Percentiles rank a stretch among this genome's conserved stretches.
These are phyloP conservation scores for Hypotaenidia philippensis DNA, from an alignment of 2,797 vertebrate species.

Conservation along the genomic window DNA sequence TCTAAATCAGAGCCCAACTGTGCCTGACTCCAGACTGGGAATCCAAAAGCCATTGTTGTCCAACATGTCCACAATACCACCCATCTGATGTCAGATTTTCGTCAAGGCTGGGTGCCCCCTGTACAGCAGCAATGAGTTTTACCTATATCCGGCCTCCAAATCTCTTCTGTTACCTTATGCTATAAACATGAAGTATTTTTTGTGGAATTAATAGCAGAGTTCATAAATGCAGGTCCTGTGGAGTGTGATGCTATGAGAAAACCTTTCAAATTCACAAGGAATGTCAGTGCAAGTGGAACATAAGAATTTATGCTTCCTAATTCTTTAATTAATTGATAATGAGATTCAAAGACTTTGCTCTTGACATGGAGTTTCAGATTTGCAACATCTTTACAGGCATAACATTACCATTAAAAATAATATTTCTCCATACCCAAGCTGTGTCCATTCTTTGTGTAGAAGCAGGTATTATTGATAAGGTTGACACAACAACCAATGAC, in stretches of 20 bases:
- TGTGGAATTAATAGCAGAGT: neutral
- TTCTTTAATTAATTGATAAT: neutral
- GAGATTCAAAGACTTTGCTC: neutral
- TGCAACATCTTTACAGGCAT: neutral
- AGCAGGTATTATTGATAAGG: slow-evolving; percentile 99
- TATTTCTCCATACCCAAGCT: slow-evolving; percentile 83
- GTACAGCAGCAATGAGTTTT: neutral
- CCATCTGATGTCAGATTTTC: neutral
- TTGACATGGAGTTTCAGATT: neutral
- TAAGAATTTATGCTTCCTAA: neutral
- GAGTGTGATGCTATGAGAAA: neutral
- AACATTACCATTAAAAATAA: neutral
- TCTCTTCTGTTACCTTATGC: neutral
- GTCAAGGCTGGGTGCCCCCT: neutral
- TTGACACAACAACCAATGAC: slow-evolving; percentile 99
- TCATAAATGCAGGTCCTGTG: neutral
- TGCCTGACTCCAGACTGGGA: neutral
- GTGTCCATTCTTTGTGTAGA: slow-evolving; percentile 92
- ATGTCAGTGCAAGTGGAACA: neutral
- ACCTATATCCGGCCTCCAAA: neutral
- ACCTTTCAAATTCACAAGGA: neutral
- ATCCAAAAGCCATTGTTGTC: neutral
- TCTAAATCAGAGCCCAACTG: neutral
- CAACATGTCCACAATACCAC: neutral
- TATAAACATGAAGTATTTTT: neutral